Evolutionary conservation across 2,113 vertebrate species (phyloP).

Genomic region (Anhinga anhinga): DNA sequence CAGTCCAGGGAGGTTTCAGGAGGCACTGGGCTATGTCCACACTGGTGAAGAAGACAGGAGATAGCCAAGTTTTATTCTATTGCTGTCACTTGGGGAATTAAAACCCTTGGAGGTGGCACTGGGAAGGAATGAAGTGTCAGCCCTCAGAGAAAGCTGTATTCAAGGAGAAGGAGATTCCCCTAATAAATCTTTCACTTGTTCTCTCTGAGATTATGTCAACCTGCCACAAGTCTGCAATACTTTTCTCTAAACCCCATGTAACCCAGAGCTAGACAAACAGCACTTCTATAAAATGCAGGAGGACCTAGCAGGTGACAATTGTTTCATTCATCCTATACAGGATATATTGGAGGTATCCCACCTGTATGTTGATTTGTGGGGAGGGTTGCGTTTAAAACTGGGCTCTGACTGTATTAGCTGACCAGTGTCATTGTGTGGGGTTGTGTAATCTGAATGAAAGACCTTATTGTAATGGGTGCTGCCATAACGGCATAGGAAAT

Average conservation of each 20-base stretch:
- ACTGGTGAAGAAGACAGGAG: neutral
- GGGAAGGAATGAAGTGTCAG: neutral
- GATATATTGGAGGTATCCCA: fast-evolving
- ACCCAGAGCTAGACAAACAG: neutral
- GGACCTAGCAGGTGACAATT: neutral
- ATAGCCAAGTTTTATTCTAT: neutral
- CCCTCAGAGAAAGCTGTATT: neutral
- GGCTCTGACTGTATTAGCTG: neutral
- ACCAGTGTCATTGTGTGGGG: neutral
- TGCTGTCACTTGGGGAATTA: neutral
- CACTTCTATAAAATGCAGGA: neutral
- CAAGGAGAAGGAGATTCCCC: neutral
- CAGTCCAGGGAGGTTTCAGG: neutral
- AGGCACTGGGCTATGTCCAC: neutral
- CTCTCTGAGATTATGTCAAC: neutral
- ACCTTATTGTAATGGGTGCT: slow-evolving; percentile 25
- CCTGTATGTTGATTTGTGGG: neutral
- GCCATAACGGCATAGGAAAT: slow-evolving; percentile 4
- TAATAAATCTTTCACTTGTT: neutral
- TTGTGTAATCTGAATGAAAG: slow-evolving; percentile 39
- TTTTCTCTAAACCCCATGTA: neutral
- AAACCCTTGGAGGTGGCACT: neutral
- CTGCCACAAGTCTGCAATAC: neutral
- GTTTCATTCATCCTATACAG: neutral
- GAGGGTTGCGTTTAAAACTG: neutral